Conservation (phyloP, 2,113 vertebrate genomes). For the Pluvialis apricaria region DNA sequence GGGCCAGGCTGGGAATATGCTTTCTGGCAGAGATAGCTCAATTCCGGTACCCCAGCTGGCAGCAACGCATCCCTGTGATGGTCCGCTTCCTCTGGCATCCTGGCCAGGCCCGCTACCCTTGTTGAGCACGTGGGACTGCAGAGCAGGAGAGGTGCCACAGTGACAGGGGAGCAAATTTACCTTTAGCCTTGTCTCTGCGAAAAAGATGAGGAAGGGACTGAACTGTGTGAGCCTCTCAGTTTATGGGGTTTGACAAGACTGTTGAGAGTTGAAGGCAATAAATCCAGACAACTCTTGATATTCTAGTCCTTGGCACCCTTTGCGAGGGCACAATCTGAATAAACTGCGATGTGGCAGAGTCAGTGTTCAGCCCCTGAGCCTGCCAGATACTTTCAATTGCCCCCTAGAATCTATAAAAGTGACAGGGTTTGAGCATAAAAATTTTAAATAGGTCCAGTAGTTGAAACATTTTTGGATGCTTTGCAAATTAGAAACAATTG, state of each 20-base stretch:
- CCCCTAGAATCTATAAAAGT: background rate
- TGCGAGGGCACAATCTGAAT: background rate
- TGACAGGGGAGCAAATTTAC: background rate
- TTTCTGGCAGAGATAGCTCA: accelerated
- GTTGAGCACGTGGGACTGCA: accelerated
- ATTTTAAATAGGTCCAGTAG: background rate
- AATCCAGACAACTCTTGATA: background rate
- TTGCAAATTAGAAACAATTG: conserved; percentile 1
- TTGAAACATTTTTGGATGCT: background rate
- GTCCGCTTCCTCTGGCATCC: background rate
- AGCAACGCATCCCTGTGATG: background rate
- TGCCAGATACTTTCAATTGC: background rate
- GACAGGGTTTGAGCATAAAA: background rate
- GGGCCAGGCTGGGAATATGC: background rate
- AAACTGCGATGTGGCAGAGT: background rate
- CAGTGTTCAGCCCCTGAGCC: background rate
- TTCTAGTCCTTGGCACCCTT: background rate
- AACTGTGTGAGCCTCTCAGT: background rate
- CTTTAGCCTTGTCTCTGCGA: background rate
- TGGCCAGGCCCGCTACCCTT: background rate
- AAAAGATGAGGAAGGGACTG: background rate
- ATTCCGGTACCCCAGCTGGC: background rate
- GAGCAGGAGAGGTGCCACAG: background rate
- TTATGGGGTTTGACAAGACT: background rate
- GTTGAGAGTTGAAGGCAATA: background rate